Evolutionary conservation across 2,797 vertebrate species (phyloP).

Genomic region (Cheirogaleus major): DNA sequence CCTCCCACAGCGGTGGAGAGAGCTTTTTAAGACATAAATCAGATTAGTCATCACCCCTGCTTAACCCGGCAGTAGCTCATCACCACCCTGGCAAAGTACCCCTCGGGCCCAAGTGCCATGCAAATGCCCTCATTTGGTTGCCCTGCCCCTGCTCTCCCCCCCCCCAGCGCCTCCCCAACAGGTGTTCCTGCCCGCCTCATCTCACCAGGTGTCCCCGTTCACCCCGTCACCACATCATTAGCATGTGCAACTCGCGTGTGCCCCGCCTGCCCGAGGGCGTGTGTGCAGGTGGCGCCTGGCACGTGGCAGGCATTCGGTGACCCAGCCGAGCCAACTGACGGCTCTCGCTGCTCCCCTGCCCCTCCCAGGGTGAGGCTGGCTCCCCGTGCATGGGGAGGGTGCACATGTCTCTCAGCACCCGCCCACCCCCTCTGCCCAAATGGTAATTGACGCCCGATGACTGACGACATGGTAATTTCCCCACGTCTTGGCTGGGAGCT

Average conservation of each 20-base stretch:
- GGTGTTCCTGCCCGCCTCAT: neutral
- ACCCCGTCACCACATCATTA: neutral
- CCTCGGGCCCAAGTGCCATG: neutral
- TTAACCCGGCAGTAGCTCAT: neutral
- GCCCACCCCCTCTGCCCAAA: constrained; percentile 48
- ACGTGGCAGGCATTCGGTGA: neutral
- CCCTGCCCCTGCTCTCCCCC: neutral
- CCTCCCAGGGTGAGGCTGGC: neutral
- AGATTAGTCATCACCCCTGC: neutral
- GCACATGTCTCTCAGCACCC: neutral
- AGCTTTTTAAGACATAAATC: neutral
- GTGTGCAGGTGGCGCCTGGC: neutral
- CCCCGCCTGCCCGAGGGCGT: neutral
- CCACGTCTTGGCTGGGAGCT: constrained; percentile 77
- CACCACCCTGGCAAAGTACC: neutral
- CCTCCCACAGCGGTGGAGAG: neutral
- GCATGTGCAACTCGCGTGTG: neutral
- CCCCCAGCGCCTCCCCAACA: neutral
- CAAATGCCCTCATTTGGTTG: neutral
- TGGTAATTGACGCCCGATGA: constrained; percentile 78
- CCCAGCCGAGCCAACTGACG: neutral
- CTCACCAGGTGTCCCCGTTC: neutral
- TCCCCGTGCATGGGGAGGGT: neutral
- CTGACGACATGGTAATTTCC: constrained; percentile 71
- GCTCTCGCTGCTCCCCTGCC: neutral